Conservation (phyloP, 2,888 invertebrate genomes). For the Torymus auratus region DNA sequence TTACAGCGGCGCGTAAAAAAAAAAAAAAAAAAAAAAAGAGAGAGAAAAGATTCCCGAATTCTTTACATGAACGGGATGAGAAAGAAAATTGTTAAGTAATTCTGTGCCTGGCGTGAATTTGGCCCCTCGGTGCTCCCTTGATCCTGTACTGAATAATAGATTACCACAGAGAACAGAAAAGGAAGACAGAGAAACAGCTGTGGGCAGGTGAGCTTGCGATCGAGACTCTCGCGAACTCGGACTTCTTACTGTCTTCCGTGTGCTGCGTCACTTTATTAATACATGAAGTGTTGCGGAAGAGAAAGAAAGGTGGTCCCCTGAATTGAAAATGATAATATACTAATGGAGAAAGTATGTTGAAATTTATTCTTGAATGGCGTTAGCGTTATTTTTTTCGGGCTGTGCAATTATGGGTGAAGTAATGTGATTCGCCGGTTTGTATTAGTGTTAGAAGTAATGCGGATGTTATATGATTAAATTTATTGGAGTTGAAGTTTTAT, state of each 20-base stretch:
- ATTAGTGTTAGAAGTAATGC: too few relatives aligned
- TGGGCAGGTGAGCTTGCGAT: not conserved
- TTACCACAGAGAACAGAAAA: not conserved
- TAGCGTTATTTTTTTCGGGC: too few relatives aligned
- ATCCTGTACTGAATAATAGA: conserved; percentile 48
- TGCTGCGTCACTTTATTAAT: conserved; percentile 11
- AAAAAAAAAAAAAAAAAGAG: too few relatives aligned
- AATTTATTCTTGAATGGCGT: not conserved
- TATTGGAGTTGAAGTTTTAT: too few relatives aligned
- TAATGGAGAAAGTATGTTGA: conserved; percentile 8
- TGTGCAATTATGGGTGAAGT: too few relatives aligned
- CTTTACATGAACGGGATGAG: conserved; percentile 14
- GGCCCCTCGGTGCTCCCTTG: conserved; percentile 20
- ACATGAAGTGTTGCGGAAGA: not conserved
- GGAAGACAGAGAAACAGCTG: not conserved
- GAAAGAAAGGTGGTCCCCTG: not conserved
- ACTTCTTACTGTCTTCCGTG: not conserved
- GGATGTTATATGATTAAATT: too few relatives aligned
- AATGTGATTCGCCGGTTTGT: too few relatives aligned
- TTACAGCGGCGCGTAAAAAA: too few relatives aligned
- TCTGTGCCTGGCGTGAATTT: conserved; percentile 18
- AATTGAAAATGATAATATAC: conserved; percentile 12
- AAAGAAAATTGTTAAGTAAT: conserved; percentile 33
- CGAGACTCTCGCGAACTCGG: not conserved
- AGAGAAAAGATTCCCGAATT: not conserved